Evolutionary conservation across 2,888 invertebrate species (phyloP), one percentile per base, ranked within the genome.

Genomic region (Drosophila setosimentum): DNA sequence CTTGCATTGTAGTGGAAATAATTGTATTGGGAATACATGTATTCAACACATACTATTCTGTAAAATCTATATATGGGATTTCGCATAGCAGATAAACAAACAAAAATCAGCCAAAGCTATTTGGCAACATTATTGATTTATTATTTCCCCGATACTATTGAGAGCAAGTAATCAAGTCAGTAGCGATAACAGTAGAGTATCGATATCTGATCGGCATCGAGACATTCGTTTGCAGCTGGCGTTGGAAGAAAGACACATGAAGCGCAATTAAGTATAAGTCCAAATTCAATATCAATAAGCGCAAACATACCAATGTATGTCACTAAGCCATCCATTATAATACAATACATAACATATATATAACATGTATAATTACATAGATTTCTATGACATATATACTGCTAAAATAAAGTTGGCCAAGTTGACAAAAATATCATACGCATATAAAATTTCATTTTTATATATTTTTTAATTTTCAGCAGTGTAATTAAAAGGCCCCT

Each of bases 361-460:
- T n/a, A n/a, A n/a, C n/a, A n/a, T n/a, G n/a, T n/a, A n/a, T n/a
- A n/a, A n/a, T n/a, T n/a, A n/a, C n/a, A n/a, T n/a, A n/a, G n/a
- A n/a, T n/a, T n/a, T n/a, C n/a, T n/a, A n/a, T n/a, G n/a, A 13
- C 33, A 16, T 10, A 40, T n/a, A n/a, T 27, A 55, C 4, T 29
- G 7, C n/a, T 7, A 40, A 16, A 55, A 42, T 40, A 30, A 11
- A 57, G 57, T 57, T 40, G 42, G 57, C 57, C 42, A 42, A 30
- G 16, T 11, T 16, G n/a, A 5, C n/a, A 40, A n/a, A 29, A 11
- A 6, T 35, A 29, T 29, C 5, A 27, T 18, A 18, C 18, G 10
- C 10, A 29, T 18, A 4, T 10, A 18, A 40, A 35, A 53, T 53
- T 35, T 0, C 1, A n/a, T n/a, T 40, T 42, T 24, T 10, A 42